Percentiles rank a stretch among this genome's conserved stretches.
phyloP scores from a whole-genome alignment of 2,888 invertebrate species.

The Nudaria mundana region DNA sequence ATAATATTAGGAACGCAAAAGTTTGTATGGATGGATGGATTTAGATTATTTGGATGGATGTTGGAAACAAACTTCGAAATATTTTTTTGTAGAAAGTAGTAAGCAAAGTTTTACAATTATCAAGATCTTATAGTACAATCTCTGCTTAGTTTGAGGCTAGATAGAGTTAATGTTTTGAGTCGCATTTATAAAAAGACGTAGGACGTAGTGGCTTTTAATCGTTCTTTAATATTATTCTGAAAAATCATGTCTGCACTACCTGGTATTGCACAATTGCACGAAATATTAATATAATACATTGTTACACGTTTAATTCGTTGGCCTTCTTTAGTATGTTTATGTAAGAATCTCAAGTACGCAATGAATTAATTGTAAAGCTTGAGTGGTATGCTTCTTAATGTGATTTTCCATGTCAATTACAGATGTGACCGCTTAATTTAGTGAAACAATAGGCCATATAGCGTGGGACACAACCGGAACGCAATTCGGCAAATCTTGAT shows the following conservation, averaged over 20 bases:
- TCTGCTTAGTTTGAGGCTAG: no score
- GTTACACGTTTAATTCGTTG: not conserved
- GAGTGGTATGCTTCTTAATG: slow-evolving; percentile 21
- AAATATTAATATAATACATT: not conserved
- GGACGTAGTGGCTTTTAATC: no score
- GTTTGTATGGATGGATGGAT: no score
- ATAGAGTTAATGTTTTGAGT: no score
- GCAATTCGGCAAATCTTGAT: slow-evolving; percentile 17
- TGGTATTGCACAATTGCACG: not conserved
- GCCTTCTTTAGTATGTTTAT: not conserved
- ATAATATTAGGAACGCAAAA: no score
- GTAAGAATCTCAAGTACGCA: slow-evolving; percentile 7
- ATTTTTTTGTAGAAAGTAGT: not conserved
- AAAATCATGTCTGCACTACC: not conserved
- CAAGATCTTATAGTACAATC: no score
- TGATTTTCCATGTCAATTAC: slow-evolving; percentile 40
- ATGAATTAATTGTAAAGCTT: slow-evolving; percentile 20
- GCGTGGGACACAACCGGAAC: slow-evolving; percentile 44
- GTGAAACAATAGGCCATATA: slow-evolving; percentile 43
- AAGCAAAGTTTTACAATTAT: no score
- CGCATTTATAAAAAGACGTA: no score
- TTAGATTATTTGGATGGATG: no score
- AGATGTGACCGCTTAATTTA: slow-evolving; percentile 32
- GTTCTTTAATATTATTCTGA: no score
- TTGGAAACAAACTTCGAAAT: not conserved